Evolutionary conservation across 2,888 invertebrate genomes (phyloP).

Genomic region (Myathropa florea): DNA sequence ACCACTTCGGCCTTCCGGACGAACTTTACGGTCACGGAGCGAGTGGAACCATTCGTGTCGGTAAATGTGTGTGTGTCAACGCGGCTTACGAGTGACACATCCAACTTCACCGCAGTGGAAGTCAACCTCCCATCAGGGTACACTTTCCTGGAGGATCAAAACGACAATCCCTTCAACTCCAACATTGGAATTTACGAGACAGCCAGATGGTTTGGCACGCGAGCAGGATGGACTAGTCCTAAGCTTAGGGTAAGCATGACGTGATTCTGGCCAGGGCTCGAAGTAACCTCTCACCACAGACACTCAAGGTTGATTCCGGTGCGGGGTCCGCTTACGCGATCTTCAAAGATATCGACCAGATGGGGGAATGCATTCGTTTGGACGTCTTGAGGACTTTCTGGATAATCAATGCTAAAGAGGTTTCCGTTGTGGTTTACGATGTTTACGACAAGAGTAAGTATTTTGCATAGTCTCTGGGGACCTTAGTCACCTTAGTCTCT

Average conservation of each 20-base stretch:
- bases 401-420: slow-evolving; percentile 7
- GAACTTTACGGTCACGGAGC: not conserved
- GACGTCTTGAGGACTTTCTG: not conserved
- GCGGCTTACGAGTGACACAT: no score
- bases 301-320: not conserved
- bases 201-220: not conserved
- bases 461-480: not conserved
- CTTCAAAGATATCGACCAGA: not conserved
- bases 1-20: not conserved
- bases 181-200: not conserved
- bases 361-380: slow-evolving; percentile 28
- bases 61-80: not conserved
- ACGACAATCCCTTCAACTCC: not conserved
- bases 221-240: not conserved
- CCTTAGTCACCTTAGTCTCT: not conserved
- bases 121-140: slow-evolving; percentile 13
- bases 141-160: not conserved
- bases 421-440: slow-evolving; percentile 18
- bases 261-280: not conserved
- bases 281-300: not conserved
- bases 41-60: not conserved
- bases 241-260: not conserved
- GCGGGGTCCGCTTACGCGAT: not conserved
- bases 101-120: slow-evolving; percentile 12
- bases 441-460: slow-evolving; percentile 6